Base-by-base conservation (phyloP, 1,140 invertebrate genomes). In the Drosophila kanapiae region DNA sequence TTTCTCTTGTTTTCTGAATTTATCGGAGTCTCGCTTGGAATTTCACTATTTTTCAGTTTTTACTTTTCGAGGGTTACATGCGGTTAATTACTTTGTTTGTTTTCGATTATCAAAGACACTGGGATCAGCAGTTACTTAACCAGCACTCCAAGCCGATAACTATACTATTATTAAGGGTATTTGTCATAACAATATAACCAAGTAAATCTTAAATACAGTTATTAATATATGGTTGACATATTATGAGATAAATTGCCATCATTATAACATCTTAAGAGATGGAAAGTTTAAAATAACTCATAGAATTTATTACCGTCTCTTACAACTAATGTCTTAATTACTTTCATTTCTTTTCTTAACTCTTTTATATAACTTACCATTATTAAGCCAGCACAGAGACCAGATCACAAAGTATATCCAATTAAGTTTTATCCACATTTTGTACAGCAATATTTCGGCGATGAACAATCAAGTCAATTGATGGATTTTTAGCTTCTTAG, bases 21-120 rank as follows among this genome's bases (percentile, higher is more conserved):
- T 86, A 76, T 76, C 45, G 67, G 67, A 68, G 71, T 40, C 76
- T 75, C 47, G 58, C 60, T 70, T 48, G 85, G 85, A 90, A 88
- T 84, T 90, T 88, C 80, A 88, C 84, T 84, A 80, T 88, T 87
- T 83, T 78, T 67, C 23, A 72, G 60, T 77, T 84, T 75, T 85
- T 81, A 74, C 51, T 67, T 69, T 69, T 58, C 33, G 48, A 38
- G 64, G 49, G 61, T 86, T 85, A 72, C 67, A 79, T 90, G 85
- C 74, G 58, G 61, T 69, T 88, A 88, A 88, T 88, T 88, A 61
- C 78, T 90, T 90, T 90, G 81, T 90, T 88, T 88, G 85, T 71
- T 78, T 83, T 80, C 54, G 18, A 67, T 75, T 64, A 78, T 78
- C 74, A 63, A 64, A 72, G 54, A 59, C 65, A 58, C 64, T 68